A percentile compares a stretch with the other conserved stretches of the same genome.
Evolutionary conservation across 2,888 invertebrate genomes (phyloP).

Genomic region (Himalopsyche kuldschensis): DNA sequence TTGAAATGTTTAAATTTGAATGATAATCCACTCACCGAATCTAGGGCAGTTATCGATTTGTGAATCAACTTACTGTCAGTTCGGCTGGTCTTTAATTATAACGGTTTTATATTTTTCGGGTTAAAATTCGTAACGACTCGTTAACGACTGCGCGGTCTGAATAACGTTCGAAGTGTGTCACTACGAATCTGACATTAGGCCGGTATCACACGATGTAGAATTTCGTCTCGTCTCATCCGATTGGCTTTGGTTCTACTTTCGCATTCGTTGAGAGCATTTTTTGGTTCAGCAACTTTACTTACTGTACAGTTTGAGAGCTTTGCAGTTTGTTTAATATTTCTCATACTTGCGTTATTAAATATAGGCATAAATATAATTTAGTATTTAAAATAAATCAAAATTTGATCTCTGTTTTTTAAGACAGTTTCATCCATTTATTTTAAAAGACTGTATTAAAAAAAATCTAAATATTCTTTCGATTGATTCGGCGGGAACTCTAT

Average conservation of each 20-base stretch:
- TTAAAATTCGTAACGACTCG: conserved; percentile 31
- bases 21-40: background rate
- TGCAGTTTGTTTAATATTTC: no score
- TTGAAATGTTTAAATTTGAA: background rate
- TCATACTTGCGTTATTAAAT: no score
- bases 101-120: conserved; percentile 28
- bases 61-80: background rate
- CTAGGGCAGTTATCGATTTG: background rate
- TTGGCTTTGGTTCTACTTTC: background rate
- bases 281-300: background rate
- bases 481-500: no score
- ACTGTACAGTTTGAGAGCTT: no score
- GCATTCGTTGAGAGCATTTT: background rate
- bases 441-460: no score
- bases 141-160: conserved; percentile 29
- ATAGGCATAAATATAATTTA: no score
- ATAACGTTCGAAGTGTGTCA: conserved; percentile 26
- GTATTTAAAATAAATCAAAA: no score
- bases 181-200: background rate
- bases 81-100: conserved; percentile 27
- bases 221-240: background rate
- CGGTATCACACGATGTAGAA: background rate
- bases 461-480: no score
- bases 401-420: no score
- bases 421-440: no score